A percentile compares a stretch with the other conserved stretches of the same genome.
phyloP scores from a whole-genome alignment of 2,113 vertebrate genomes.

The Equus quagga region DNA sequence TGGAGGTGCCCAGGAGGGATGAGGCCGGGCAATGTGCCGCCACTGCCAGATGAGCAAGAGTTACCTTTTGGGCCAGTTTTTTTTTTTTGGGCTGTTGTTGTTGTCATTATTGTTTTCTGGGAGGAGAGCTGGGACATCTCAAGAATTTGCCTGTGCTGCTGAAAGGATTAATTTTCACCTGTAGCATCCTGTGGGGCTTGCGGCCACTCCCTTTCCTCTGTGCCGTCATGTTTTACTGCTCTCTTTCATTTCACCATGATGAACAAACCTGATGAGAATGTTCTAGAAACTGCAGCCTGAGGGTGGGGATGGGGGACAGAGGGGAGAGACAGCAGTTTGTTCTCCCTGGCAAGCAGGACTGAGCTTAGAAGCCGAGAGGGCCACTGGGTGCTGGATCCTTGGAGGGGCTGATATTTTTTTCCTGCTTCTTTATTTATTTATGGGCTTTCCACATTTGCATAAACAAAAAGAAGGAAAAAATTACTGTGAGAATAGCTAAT shows the following conservation, averaged over 20 bases:
- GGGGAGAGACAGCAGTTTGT: not conserved
- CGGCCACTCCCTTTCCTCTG: slow-evolving; percentile 37
- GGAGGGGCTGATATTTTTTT: not conserved
- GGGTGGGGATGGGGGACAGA: not conserved
- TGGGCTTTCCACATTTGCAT: not conserved
- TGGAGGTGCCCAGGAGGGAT: not conserved
- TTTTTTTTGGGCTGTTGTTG: not conserved
- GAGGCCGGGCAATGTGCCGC: not conserved
- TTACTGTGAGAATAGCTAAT: not conserved
- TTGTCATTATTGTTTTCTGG: not conserved
- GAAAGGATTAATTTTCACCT: slow-evolving; percentile 39
- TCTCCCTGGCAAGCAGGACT: not conserved
- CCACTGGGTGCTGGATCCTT: not conserved
- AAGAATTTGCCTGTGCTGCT: slow-evolving; percentile 1
- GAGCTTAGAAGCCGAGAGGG: not conserved
- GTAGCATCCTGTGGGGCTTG: not conserved
- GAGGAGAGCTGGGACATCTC: not conserved
- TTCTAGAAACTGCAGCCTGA: slow-evolving; percentile 67
- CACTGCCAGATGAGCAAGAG: not conserved
- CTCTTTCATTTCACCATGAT: slow-evolving; percentile 29
- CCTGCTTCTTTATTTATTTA: not conserved
- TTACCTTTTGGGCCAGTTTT: not conserved
- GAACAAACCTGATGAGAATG: slow-evolving; percentile 62
- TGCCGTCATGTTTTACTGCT: not conserved
- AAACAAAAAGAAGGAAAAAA: not conserved